phyloP scores from a whole-genome alignment of 2,113 vertebrate genomes.

The Muscicapa adusta region DNA sequence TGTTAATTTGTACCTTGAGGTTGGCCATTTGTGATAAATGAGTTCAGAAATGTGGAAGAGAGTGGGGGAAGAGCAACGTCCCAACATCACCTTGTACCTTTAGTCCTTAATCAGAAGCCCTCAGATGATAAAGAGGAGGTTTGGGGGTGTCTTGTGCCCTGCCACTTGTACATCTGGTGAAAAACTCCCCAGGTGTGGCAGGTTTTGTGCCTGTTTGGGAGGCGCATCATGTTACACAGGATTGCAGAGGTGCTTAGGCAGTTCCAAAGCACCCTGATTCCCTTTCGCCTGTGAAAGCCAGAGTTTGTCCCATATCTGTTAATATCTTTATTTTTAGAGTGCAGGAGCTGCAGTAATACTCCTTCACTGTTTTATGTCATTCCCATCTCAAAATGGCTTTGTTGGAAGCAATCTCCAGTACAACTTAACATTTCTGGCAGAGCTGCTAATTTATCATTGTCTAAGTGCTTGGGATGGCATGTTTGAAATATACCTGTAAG shows the following conservation, averaged over 20 bases:
- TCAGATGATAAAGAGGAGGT: not conserved
- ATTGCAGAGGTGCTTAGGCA: not conserved
- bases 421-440: not conserved
- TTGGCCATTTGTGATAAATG: not conserved
- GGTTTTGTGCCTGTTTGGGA: not conserved
- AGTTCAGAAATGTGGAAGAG: not conserved
- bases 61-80: rapidly evolving
- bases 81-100: not conserved
- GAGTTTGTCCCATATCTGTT: not conserved
- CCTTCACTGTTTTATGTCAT: not conserved
- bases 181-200: not conserved
- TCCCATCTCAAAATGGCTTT: not conserved
- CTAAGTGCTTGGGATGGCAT: not conserved
- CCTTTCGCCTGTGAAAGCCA: not conserved
- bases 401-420: not conserved
- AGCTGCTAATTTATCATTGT: not conserved
- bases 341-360: not conserved
- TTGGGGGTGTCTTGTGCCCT: not conserved
- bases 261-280: not conserved
- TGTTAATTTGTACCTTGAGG: not conserved
- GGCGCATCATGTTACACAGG: rapidly evolving
- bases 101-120: not conserved
- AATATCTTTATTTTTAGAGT: rapidly evolving
- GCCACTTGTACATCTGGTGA: not conserved
- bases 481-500: not conserved